Base-by-base conservation (phyloP, 2,888 invertebrate species). In the Dexiosoma caninum region DNA sequence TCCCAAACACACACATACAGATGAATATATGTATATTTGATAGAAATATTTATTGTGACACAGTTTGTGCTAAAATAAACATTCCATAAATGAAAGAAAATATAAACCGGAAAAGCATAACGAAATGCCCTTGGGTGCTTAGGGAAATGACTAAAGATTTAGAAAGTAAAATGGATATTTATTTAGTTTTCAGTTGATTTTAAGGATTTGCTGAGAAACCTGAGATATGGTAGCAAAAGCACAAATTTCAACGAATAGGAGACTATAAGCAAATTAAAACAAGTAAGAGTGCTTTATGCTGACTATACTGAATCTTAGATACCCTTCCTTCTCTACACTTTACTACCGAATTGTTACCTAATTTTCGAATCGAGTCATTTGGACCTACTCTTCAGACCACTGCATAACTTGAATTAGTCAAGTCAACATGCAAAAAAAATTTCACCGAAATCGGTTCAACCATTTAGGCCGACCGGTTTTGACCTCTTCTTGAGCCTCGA, bases 61-160 rank as follows among this genome's bases (percentile, higher is more conserved):
- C 40, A 53, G 30, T n/a, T 66, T 53, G 9, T 40, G 14, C 14
- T 23, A 27, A 49, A 51, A 14, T 14, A 14, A n/a, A 51, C 12
- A 49, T 37, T 27, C 27, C 6, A 27, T 27, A 27, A 27, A 27
- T 1, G 12, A 37, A 12, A n/a, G n/a, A 10, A 37, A 27, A 27
- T 37, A 10, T 8, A 62, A 57, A 40, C 23, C 59, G 59, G 55
- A 64, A 57, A 40, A 59, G 21, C 10, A 57, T 30, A 46, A 49
- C 4, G 40, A 57, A 37, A 21, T 66, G 66, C 42, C 78, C 35
- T 35, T 37, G 51, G 53, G 71, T 21, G 51, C 40, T 57, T 32
- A 23, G n/a, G 59, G 42, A 66, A 66, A 59, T 32, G 19, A 32
- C 14, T 8, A 49, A 70, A 14, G 51, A 40, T 64, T 64, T 16